Evolutionary conservation across 2,797 vertebrate genomes (phyloP), one percentile per base, ranked within the genome.

Genomic region (Gambusia yucatana): DNA sequence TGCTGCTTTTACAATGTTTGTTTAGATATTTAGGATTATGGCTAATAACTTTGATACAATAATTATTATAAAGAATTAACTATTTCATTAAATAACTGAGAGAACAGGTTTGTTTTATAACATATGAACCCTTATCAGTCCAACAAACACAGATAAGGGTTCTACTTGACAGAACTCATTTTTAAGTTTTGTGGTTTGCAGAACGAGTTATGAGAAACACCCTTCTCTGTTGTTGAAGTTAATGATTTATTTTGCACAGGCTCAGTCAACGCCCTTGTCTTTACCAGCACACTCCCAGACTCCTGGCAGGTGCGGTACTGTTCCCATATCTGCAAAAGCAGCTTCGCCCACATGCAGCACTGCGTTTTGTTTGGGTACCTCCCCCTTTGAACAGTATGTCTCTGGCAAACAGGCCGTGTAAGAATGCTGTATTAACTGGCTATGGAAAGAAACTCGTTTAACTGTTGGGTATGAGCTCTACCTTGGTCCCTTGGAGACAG

Each of bases 351-450:
- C 14, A 61, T 17, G 59, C 28, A 81, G 4, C 46, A 0, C 17
- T 44, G 7, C 67, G 48, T 70, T 83, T 41, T 78, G 20, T 85
- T 80, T 70, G 83, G 78, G 41, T 78, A 9, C 88, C 88, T 89
- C 89, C 91, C 90, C 92, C 88, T 80, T 67, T 84, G 67, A 93
- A 93, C 89, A 91, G 30, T 76, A 78, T 6, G 0, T 11, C 81
- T 72, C 59, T 44, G 52, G 43, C 76, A 77, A 81, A 41, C 73
- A 83, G 84, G 43, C 16, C 5, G 46, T 17, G 13, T 25, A 46
- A 30, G 11, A 65, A 75, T 16, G 28, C 41, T 52, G 39, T 65
- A 46, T 7, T 74, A n/a, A 72, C 28, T 13, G 25, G 13, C 63
- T 5, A 46, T 33, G 48, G 41, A 28, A 65, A 9, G 25, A 65